Base-by-base conservation (phyloP, 1,140 invertebrate species). In the Globodera rostochiensis region DNA sequence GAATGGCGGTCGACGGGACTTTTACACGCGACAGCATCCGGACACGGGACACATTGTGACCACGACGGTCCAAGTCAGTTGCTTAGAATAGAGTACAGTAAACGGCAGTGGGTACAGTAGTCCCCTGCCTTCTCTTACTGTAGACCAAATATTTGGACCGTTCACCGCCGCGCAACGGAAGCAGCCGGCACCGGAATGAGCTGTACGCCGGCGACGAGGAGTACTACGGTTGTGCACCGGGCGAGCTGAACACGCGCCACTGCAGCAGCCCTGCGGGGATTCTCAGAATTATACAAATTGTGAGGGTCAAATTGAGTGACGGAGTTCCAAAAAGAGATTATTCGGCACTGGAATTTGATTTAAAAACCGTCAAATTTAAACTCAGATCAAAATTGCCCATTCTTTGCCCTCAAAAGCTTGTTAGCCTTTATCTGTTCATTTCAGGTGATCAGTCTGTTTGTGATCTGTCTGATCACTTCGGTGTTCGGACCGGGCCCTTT, bases 401-500 rank as follows among this genome's bases (percentile, higher is more conserved):
- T 36, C 36, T 36, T 36, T 1, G 36, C 36, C 36, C 3, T 36
- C 36, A 36, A 1, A 36, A 36, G 36, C 36, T 36, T 36, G 2
- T 36, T 36, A 36, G 2, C 36, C 36, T 36, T 64, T 53, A 74
- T 71, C 6, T 57, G 6, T 82, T 25, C 47, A 45, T 81, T 86
- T 81, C 80, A 88, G 87, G 85, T 89, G 60, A 69, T 88, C n/a
- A 79, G 87, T n/a, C 80, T 89, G 13, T 77, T 89, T 9, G 84
- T 90, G 13, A 81, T 90, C 36, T 89, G 81, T 53, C 74, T 89
- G 45, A 86, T 89, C 77, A 82, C 86, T 25, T 85, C 88, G 9
- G 87, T 88, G 8, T 88, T 86, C 69, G 88, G 88, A 1, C 86
- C 88, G 36, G 87, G 88, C 19, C 88, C 88, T 49, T 89, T 89